A percentile compares a stretch with the other conserved stretches of the same genome.
These are phyloP conservation scores for Pimpla rufipes DNA, from an alignment of 2,888 invertebrate genomes.

Conservation along the genomic window DNA sequence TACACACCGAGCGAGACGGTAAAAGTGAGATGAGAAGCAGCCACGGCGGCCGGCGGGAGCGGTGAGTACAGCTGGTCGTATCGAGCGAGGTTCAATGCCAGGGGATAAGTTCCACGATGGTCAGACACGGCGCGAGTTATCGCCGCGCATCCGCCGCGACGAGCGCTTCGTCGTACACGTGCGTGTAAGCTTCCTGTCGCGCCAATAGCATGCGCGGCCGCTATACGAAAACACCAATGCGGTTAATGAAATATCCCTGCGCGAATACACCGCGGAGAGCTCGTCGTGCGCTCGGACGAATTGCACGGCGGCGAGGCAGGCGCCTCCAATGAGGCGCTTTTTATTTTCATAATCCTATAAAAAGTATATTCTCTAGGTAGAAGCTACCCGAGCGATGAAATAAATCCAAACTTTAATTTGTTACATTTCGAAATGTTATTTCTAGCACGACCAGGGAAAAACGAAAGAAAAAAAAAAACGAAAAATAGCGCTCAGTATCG, in stretches of 20 bases:
- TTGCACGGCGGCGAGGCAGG: not conserved
- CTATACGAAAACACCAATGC: not conserved
- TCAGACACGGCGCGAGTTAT: constrained; percentile 26
- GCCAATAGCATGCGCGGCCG: not conserved
- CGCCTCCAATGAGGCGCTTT: no score
- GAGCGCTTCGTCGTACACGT: not conserved
- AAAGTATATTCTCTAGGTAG: no score
- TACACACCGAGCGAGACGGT: constrained; percentile 28
- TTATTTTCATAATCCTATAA: no score
- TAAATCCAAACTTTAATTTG: no score
- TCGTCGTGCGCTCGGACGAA: not conserved
- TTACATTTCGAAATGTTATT: no score
- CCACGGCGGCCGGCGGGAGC: no score
- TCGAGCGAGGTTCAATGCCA: constrained; percentile 65
- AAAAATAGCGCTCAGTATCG: no score
- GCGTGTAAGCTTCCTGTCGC: not conserved
- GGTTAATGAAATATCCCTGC: constrained; percentile 18
- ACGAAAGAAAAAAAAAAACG: no score
- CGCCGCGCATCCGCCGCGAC: constrained; percentile 28
- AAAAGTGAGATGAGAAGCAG: constrained; percentile 42
- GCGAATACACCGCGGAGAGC: not conserved
- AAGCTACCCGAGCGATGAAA: no score
- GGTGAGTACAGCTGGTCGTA: constrained; percentile 15
- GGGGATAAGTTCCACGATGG: constrained; percentile 53
- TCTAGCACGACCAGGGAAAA: no score